Base-by-base conservation (phyloP, 2,797 vertebrate species). In the Hippoglossus hippoglossus region DNA sequence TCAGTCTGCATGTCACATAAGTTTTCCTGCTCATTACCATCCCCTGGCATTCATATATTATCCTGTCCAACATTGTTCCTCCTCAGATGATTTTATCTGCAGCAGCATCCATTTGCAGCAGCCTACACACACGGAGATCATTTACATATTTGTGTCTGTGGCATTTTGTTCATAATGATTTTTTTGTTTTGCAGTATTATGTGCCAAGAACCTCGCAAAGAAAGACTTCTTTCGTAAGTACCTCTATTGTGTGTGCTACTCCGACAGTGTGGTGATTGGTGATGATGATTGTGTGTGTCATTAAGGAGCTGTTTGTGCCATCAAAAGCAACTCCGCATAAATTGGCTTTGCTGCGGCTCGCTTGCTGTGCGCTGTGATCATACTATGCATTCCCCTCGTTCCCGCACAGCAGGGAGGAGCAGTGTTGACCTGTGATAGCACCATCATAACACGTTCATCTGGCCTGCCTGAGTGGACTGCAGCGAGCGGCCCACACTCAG, bases 151-250 rank as follows among this genome's bases (percentile, higher is more conserved):
- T 67, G 52, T 65, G 46, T 67, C 7, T 72, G 53, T 44, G 72
- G 53, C 57, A 69, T 78, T 83, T 83, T 80, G 67, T 67, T 89
- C 47, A 70, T 82, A 60, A 74, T 76, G 39, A 22, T 82, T 76
- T 81, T 54, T 78, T 46, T 86, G 67, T 87, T 73, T 89, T 96
- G 79, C 94, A 99, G 98, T 99, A 69, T 96, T 99, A 95, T 99
- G 97, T 97, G 97, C 98, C 96, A 99, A 99, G 96, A 99, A 98
- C 88, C 96, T 99, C 46, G 97, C 97, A 92, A 99, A 99, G 95
- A 99, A 99, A 95, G 98, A 99, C 94, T 99, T 98, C 95, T 99
- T 99, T 93, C 96, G 98, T 99, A 95, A 99, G 98, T 99, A 94
- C 74, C 81, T 62, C 47, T 28, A 31, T 52, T 31, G 7, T 56